Percentiles rank a stretch among this genome's conserved stretches.
phyloP scores from a whole-genome alignment of 2,888 invertebrate genomes.

The Automeris io region DNA sequence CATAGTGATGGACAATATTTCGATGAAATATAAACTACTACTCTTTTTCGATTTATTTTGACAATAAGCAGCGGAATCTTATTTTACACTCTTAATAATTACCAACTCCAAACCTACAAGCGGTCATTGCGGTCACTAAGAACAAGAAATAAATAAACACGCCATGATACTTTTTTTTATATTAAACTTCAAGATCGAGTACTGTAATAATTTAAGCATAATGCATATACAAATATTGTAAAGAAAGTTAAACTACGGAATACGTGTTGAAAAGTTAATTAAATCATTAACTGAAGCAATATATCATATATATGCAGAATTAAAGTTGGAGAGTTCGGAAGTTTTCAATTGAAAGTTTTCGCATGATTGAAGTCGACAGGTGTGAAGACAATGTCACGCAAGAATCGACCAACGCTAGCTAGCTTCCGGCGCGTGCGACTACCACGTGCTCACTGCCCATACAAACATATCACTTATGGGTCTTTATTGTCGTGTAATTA shows the following conservation, averaged over 20 bases:
- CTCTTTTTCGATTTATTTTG: no score
- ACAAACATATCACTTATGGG: slow-evolving; percentile 32
- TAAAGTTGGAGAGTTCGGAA: slow-evolving; percentile 23
- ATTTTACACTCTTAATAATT: no score
- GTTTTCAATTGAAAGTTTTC: slow-evolving; percentile 38
- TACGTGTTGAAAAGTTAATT: slow-evolving; percentile 2
- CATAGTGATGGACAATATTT: no score
- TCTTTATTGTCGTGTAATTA: slow-evolving; percentile 36
- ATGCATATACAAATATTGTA: neutral
- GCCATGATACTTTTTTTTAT: slow-evolving; percentile 38
- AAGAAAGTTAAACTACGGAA: neutral
- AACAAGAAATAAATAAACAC: slow-evolving; percentile 56
- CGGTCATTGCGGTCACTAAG: slow-evolving; percentile 47
- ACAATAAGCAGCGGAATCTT: no score
- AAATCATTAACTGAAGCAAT: slow-evolving; percentile 1
- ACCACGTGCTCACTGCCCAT: slow-evolving; percentile 46
- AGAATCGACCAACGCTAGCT: slow-evolving; percentile 31
- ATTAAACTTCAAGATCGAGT: neutral
- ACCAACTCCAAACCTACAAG: slow-evolving; percentile 60
- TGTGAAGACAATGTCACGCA: slow-evolving; percentile 44
- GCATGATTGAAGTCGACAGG: slow-evolving; percentile 41
- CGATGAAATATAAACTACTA: no score
- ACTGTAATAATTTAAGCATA: neutral
- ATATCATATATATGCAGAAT: slow-evolving; percentile 3
- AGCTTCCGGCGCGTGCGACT: slow-evolving; percentile 59